Conservation (phyloP, 1,140 invertebrate genomes). For the Solenopsis fugax region DNA sequence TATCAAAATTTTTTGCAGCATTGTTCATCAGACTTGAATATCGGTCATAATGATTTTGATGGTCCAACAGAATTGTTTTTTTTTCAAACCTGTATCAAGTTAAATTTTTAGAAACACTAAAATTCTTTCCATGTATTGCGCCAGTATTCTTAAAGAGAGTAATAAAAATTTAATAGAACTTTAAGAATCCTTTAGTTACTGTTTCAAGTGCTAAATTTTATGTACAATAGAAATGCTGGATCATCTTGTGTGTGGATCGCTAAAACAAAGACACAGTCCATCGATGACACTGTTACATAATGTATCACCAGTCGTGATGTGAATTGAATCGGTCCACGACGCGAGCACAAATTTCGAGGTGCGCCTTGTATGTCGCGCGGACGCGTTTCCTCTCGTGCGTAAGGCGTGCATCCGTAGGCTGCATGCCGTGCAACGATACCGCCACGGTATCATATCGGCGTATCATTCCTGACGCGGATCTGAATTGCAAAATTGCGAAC, state of each 20-base stretch:
- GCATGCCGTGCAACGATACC: slow-evolving; percentile 3
- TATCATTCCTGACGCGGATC: slow-evolving; percentile 69
- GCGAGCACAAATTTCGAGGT: neutral
- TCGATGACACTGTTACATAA: neutral
- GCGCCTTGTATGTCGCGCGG: neutral
- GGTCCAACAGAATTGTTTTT: too few relatives aligned
- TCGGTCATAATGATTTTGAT: too few relatives aligned
- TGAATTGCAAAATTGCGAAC: slow-evolving; percentile 77
- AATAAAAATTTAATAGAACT: neutral
- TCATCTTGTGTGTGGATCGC: neutral
- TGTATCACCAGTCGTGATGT: neutral
- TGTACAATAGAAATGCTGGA: neutral
- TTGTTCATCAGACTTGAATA: too few relatives aligned
- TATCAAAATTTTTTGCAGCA: too few relatives aligned
- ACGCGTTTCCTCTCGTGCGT: neutral
- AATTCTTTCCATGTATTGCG: too few relatives aligned
- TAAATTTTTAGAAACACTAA: too few relatives aligned
- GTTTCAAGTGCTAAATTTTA: neutral
- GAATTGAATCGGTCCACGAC: neutral
- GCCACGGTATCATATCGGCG: slow-evolving; percentile 66
- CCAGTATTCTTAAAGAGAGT: too few relatives aligned
- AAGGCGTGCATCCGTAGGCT: neutral
- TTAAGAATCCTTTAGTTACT: neutral
- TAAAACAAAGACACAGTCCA: neutral
- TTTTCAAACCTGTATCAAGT: too few relatives aligned